A percentile compares a stretch with the other conserved stretches of the same genome.
phyloP scores from a whole-genome alignment of 2,797 vertebrate genomes.

The Pogoniulus pusillus region DNA sequence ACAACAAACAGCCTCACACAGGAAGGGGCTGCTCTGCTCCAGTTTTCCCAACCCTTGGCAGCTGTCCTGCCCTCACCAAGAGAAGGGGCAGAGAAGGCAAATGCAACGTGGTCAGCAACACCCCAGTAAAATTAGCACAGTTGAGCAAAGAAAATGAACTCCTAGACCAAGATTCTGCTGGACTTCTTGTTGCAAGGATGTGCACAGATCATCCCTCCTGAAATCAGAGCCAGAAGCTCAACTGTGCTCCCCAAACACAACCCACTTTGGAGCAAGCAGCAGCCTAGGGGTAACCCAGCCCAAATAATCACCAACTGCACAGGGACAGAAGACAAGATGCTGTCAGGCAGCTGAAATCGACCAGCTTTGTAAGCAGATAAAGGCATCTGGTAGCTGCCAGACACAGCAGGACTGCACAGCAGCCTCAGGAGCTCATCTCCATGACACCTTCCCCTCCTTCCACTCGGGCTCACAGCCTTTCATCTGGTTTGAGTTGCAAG shows the following conservation, averaged over 20 bases:
- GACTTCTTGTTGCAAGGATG: background rate
- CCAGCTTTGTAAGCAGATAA: background rate
- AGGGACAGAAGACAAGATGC: background rate
- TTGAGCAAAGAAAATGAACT: background rate
- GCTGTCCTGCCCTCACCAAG: background rate
- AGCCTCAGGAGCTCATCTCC: background rate
- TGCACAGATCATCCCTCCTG: background rate
- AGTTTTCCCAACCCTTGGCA: background rate
- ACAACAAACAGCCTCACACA: background rate
- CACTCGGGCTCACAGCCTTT: background rate
- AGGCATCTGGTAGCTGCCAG: background rate
- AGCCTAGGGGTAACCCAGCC: background rate
- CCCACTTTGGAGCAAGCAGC: background rate
- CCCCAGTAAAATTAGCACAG: background rate
- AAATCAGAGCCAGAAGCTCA: background rate
- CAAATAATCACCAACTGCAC: background rate
- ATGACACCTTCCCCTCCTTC: background rate
- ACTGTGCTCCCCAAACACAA: background rate
- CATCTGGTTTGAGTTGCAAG: background rate
- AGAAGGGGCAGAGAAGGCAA: background rate
- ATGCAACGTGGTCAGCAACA: background rate
- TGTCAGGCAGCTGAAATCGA: background rate
- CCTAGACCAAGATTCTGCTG: background rate
- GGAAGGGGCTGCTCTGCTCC: background rate
- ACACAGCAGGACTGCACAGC: background rate